phyloP scores from a whole-genome alignment of 2,113 vertebrate species.

The Phylloscopus trochilus region DNA sequence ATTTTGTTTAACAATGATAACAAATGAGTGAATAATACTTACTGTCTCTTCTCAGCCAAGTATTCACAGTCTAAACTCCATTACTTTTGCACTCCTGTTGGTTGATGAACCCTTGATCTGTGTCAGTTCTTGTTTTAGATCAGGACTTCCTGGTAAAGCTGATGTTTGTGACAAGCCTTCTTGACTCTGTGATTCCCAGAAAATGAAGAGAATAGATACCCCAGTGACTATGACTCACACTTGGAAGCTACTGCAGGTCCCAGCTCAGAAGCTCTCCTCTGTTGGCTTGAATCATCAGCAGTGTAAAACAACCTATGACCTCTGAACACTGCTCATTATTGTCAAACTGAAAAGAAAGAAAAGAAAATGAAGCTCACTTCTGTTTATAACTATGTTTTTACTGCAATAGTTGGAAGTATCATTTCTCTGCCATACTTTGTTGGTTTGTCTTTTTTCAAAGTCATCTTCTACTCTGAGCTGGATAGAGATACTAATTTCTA shows the following conservation, averaged over 20 bases:
- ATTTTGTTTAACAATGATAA: not conserved
- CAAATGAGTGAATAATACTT: not conserved
- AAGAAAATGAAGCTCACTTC: not conserved
- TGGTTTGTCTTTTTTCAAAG: not conserved
- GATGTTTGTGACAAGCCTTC: not conserved
- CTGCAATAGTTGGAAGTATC: not conserved
- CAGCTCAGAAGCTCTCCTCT: not conserved
- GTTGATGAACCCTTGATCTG: not conserved
- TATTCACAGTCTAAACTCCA: not conserved
- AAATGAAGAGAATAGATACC: not conserved
- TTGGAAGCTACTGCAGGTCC: not conserved
- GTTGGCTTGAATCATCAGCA: not conserved
- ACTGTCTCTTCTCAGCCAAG: not conserved
- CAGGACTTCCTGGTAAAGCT: not conserved
- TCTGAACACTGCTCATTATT: not conserved
- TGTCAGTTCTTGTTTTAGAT: not conserved
- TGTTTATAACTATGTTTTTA: not conserved
- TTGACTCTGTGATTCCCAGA: slow-evolving; percentile 26
- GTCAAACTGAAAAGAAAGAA: not conserved
- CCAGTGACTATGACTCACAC: not conserved
- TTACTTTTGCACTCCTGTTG: not conserved
- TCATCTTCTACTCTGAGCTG: not conserved
- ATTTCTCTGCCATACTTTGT: not conserved
- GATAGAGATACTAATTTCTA: not conserved
- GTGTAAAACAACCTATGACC: not conserved